These are phyloP conservation scores for Neocrepidodera transversa DNA, from an alignment of 2,888 invertebrate species.

Conservation along the genomic window DNA sequence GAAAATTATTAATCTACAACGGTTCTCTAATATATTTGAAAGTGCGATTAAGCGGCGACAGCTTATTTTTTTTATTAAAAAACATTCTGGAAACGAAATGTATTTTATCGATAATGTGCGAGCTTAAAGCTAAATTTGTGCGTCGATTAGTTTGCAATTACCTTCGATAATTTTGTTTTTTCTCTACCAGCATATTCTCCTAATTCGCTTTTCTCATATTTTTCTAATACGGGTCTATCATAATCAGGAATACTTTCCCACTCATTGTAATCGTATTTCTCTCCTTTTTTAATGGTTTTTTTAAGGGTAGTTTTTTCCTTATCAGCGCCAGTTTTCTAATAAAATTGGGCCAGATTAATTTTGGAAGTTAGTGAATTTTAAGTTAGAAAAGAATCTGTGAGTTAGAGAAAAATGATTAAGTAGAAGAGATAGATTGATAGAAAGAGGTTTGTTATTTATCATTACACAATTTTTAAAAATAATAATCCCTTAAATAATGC, in stretches of 20 bases:
- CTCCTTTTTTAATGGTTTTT: conserved; percentile 49
- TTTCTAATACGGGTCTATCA: conserved; percentile 76
- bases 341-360: conserved; percentile 13
- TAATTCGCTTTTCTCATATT: conserved; percentile 65
- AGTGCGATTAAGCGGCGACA: conserved; percentile 9
- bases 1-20: conserved; percentile 15
- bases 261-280: conserved; percentile 49
- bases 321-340: conserved; percentile 51
- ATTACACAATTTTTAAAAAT: too few species aligned
- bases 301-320: conserved; percentile 46
- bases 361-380: conserved; percentile 1
- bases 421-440: conserved; percentile 23
- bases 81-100: conserved; percentile 9
- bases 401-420: conserved; percentile 21
- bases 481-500: too few species aligned
- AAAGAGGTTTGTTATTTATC: conserved; percentile 4
- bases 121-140: background rate
- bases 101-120: too few species aligned
- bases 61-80: background rate
- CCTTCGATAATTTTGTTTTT: conserved; percentile 59
- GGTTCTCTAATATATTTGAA: conserved; percentile 9
- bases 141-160: conserved; percentile 41
- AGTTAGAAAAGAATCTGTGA: conserved; percentile 17
- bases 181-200: conserved; percentile 62
- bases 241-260: conserved; percentile 70